Base-by-base conservation (phyloP, 2,888 invertebrate genomes). In the Lamellibrachia satsuma region DNA sequence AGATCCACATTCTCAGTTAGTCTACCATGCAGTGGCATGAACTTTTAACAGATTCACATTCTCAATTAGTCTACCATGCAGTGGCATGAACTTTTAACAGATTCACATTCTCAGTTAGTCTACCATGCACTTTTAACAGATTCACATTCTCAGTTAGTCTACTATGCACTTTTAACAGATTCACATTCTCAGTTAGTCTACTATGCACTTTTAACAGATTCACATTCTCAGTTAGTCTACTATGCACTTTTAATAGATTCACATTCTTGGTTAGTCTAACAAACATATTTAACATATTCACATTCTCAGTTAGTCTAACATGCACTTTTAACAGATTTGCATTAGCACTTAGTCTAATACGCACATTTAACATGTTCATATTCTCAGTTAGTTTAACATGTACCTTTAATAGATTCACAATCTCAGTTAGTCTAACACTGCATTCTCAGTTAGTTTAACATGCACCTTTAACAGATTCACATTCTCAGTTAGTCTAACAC, bases 291-390 rank as follows among this genome's bases (percentile, higher is more conserved):
- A n/a, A n/a, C n/a, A n/a, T n/a, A n/a, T n/a, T n/a, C n/a, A n/a
- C n/a, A n/a, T n/a, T n/a, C n/a, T 96, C 96, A 93, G 95, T 94
- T 52, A 97, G 94, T 60, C 96, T 96, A 90, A 95, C 95, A 55
- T 95, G 93, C 7, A 96, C 95, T 39, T 91, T 15, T 91, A 15
- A 52, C 22, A 27, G 22, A 39, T 15, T n/a, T 6, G 27, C 51
- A 52, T 6, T 91, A 39, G 39, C 11, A 91, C 27, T 91, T 9
- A 51, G 52, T 91, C 51, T 39, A 8, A 8, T n/a, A 27, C 6
- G 22, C 22, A 75, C 75, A 0, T 39, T 39, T 39, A 75, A 75
- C 22, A 22, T 0, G 3, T 22, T 6, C 22, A 75, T 3, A 75
- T 75, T 15, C 3, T 57, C 8, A 57, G 15, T 57, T 57, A 15